phyloP scores from a whole-genome alignment of 1,140 invertebrate species.

The Pseudoatta argentina region DNA sequence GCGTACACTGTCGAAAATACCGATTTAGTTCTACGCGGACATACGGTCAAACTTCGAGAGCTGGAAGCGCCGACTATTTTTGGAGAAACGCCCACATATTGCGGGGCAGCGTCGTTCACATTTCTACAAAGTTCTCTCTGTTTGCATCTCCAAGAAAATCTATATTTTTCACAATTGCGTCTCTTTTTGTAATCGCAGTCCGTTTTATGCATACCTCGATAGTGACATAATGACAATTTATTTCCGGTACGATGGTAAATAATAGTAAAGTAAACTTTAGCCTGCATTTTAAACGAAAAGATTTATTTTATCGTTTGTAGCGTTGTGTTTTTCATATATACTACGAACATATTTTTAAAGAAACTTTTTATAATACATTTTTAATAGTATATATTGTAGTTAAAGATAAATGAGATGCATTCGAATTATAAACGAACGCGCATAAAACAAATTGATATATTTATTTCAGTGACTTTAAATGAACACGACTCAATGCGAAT shows the following conservation, averaged over 20 bases:
- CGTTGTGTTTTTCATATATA: not conserved
- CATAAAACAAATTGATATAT: not conserved
- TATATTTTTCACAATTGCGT: slow-evolving; percentile 7
- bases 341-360: slow-evolving; percentile 9
- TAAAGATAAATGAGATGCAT: not conserved
- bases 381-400: not conserved
- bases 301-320: slow-evolving; percentile 36
- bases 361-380: slow-evolving; percentile 4
- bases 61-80: slow-evolving; percentile 78
- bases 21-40: slow-evolving; percentile 66
- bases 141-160: slow-evolving; percentile 6
- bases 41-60: slow-evolving; percentile 59
- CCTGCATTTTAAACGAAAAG: slow-evolving; percentile 8
- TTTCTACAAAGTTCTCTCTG: slow-evolving; percentile 46
- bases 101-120: slow-evolving; percentile 22
- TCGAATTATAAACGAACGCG: not conserved
- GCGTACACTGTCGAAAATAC: slow-evolving; percentile 75
- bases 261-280: slow-evolving; percentile 9
- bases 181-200: not conserved
- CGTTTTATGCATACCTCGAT: not conserved
- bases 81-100: slow-evolving; percentile 72
- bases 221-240: not conserved
- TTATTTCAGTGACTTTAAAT: slow-evolving; percentile 42
- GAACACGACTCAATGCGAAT: slow-evolving; percentile 23
- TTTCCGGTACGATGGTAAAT: not conserved